Base-by-base conservation (phyloP, 2,888 invertebrate species). In the Artemia sp. region DNA sequence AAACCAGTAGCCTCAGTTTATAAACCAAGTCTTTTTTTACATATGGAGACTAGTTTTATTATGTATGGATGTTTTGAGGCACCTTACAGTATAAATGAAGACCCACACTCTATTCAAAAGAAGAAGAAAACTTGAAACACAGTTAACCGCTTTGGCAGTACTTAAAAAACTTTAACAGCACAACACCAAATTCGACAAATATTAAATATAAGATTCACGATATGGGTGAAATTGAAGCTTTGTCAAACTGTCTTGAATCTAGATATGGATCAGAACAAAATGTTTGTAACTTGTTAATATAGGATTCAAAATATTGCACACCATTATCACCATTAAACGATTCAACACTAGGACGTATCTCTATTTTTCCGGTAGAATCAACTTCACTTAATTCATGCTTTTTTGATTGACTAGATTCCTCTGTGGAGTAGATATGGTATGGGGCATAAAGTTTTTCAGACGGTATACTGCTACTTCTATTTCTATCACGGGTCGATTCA, bases 171-270 rank as follows among this genome's bases (percentile, higher is more conserved):
- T 38, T 38, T 38, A 38, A 38, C 38, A 38, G 38, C 38, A 38
- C 38, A 38, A 38, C 38, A 53, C 58, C 58, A 53, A 58, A 24
- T 24, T n/a, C 9, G 14, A 58, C 14, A 24, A 10, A 58, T 19
- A n/a, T 24, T 58, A 10, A 58, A 58, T 9, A 58, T 19, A n/a
- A 19, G 9, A 2, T 24, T 58, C 24, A 58, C 24, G 64, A 58
- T 58, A 58, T 58, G 64, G 64, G 64, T 24, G 64, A 58, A 19
- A 58, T 58, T 58, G 64, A 58, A 58, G 14, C 24, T 58, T 58
- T 58, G n/a, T 58, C 64, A 10, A 19, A 58, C 64, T 58, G 64
- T 58, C 64, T 58, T 19, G 64, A 19, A n/a, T 58, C 64, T n/a
- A 10, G n/a, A 58, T 58, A 58, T n/a, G 64, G 64, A 9, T 58